Evolutionary conservation across 1,140 invertebrate species (phyloP), one percentile per base, ranked within the genome.

Genomic region (Lucilia cuprina): DNA sequence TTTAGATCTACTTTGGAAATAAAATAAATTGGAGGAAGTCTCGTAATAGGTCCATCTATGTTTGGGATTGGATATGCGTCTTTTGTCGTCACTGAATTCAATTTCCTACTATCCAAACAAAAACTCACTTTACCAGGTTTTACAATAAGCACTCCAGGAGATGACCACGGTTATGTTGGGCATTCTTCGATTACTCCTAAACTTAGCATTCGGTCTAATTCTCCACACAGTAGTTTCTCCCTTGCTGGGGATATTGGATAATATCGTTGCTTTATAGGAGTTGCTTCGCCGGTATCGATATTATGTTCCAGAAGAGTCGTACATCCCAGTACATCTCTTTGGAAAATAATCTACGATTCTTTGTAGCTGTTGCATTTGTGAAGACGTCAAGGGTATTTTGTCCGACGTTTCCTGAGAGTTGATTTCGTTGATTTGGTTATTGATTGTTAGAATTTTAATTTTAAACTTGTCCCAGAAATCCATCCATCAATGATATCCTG

Each of bases 391-490:
- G 1, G 41, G 41, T 41, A 41, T 41, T 41, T 41, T 41, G 10
- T 41, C 41, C 5, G 41, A 41, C 5, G 41, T 41, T 41, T 41
- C 41, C 41, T 41, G 5, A 25, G 25, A 74, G 9, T 12, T 74
- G 65, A 25, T 25, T n/a, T 74, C 25, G 65, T 74, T 74, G n/a
- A 21, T 21, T 0, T 21, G 65, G 5, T 21, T 10, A 21, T 74
- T 21, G 25, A 21, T n/a, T n/a, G n/a, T n/a, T 0, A 74, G 3
- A 74, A 74, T 74, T 25, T 10, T 14, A 74, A 74, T 74, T 9
- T 74, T 74, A 21, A 74, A 74, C n/a, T 74, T 74, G 25, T 74
- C 25, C 65, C 65, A 74, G 25, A 74, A 74, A 25, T 74, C 65
- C n/a, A 74, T 74, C 65, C 65, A 21, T 19, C 25, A 2, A 74